Evolutionary conservation across 2,113 vertebrate genomes (phyloP), one percentile per base, ranked within the genome.

Genomic region (Hipposideros armiger): DNA sequence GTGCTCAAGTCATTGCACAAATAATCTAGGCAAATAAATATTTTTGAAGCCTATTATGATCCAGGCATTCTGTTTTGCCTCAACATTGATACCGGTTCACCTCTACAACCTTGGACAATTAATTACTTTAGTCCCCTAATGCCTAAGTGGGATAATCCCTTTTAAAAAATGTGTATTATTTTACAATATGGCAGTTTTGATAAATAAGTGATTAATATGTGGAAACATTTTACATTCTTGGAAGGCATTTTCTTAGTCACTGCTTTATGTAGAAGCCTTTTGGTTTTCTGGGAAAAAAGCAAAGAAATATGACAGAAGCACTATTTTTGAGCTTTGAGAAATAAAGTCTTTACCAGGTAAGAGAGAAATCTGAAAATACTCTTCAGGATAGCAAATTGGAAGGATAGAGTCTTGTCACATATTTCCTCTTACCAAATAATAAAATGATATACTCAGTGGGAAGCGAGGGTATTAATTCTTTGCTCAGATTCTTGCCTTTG

Each of bases 1-100:
- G 45, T n/a, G 66, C 28, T 84, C 40, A 80, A 95, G 40, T 50
- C 14, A 30, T 26, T 94, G 72, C 16, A 42, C 26, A 67, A 87
- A 91, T 83, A 82, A 91, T 83, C 16, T 74, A 89, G n/a, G 64
- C 45, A 90, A 90, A 36, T 93, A 91, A 78, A 78, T 86, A 72
- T 82, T 81, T 96, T 82, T 84, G n/a, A 88, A 91, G 86, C 3
- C 19, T 64, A 8, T 87, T 93, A 60, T 47, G 47, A 97, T 42
- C 24, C 30, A 95, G 24, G 3, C 17, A 74, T 89, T 87, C 19
- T 70, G 67, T 87, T 82, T 93, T 93, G 36, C 32, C 24, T 91
- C 40, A 69, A n/a, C 9, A 22, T 16, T 91, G 50, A 45, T 64
- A 64, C 3, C 20, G 11, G 52, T 82, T 94, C 14, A 42, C 4